A percentile compares a stretch with the other conserved stretches of the same genome.
Evolutionary conservation across 2,797 vertebrate genomes (phyloP).

Genomic region (Caiman crocodilus): DNA sequence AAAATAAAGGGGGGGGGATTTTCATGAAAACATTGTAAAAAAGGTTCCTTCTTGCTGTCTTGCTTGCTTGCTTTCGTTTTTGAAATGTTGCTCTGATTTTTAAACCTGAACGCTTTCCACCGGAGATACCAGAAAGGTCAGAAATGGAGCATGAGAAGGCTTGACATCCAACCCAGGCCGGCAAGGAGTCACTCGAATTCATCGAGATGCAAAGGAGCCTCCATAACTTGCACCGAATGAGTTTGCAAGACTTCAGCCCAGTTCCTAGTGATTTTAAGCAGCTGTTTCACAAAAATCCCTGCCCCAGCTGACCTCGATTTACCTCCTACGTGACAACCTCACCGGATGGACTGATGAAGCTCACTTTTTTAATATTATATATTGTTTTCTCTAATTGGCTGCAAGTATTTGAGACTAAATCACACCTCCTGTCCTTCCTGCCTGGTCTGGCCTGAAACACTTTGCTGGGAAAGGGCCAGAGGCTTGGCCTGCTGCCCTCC

Average conservation of each 20-base stretch:
- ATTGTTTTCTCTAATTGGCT: background rate
- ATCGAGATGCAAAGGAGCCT: background rate
- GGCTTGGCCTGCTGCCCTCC: background rate
- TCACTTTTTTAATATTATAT: background rate
- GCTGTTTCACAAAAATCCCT: background rate
- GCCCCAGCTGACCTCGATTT: background rate
- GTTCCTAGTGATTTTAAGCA: background rate
- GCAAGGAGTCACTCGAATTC: background rate
- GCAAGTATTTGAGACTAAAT: background rate
- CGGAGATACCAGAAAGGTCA: background rate
- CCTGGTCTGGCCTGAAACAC: background rate
- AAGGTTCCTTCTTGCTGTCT: background rate
- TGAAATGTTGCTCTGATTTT: background rate
- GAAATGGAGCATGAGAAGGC: accelerated
- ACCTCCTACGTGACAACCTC: background rate
- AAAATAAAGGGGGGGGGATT: background rate
- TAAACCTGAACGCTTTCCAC: background rate
- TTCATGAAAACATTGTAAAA: background rate
- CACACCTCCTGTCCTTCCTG: background rate
- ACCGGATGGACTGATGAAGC: accelerated
- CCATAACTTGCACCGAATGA: background rate
- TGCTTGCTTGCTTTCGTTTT: no score
- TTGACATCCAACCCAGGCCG: background rate
- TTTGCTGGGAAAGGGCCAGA: background rate
- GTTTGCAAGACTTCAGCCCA: background rate